Conservation (phyloP, 2,113 vertebrate genomes). For the Ciconia stormi region DNA sequence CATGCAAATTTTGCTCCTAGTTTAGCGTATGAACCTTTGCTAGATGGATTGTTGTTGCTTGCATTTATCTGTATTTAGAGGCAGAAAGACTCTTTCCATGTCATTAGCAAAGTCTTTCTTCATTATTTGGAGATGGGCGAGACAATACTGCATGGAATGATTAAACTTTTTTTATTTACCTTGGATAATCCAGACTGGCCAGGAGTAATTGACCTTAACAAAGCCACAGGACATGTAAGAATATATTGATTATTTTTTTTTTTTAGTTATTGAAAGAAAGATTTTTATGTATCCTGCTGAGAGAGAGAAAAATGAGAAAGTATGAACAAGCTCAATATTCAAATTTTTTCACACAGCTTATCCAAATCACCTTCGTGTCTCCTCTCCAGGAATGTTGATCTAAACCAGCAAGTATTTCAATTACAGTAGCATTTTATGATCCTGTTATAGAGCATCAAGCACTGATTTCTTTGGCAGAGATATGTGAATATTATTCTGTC, state of each 20-base stretch:
- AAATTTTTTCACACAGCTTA: background rate
- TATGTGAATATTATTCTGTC: background rate
- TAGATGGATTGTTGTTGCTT: background rate
- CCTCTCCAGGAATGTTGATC: background rate
- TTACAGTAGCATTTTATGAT: background rate
- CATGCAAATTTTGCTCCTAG: background rate
- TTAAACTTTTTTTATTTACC: background rate
- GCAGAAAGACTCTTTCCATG: background rate
- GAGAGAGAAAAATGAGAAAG: background rate
- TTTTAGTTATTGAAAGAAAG: background rate
- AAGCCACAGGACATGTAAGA: background rate
- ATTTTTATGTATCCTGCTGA: background rate
- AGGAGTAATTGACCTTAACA: background rate
- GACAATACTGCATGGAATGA: background rate
- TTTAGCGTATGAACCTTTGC: background rate
- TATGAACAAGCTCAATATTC: background rate
- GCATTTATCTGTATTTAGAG: background rate
- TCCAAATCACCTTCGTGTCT: background rate
- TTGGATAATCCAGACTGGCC: background rate
- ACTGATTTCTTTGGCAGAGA: background rate
- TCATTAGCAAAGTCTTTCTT: background rate
- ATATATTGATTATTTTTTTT: background rate
- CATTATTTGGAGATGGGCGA: background rate
- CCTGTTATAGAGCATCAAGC: background rate
- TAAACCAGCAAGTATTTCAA: background rate